These are phyloP conservation scores for Tetramorium alpestre DNA, from an alignment of 1,140 invertebrate species.

Conservation along the genomic window DNA sequence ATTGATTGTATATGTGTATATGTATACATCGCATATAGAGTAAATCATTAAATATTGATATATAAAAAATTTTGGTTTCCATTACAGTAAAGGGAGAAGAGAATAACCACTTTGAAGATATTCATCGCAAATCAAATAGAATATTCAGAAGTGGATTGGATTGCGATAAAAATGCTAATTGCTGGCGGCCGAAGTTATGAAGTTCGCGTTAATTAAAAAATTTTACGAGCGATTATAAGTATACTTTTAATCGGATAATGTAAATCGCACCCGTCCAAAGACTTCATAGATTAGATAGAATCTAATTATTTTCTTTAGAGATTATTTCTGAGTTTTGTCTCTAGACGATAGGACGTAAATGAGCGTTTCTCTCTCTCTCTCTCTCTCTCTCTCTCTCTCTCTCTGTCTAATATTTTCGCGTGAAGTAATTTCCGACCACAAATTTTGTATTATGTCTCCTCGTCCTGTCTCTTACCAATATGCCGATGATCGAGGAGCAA, in stretches of 20 bases:
- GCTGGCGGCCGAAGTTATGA: constrained; percentile 4
- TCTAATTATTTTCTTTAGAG: constrained; percentile 37
- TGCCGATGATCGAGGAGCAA: constrained; percentile 6
- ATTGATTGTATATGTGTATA: neutral
- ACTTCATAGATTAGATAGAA: constrained; percentile 17
- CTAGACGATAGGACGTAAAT: neutral
- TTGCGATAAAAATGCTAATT: constrained; percentile 53
- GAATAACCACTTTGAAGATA: neutral
- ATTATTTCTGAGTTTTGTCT: constrained; percentile 12
- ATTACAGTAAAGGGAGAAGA: neutral
- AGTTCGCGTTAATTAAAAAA: constrained; percentile 54
- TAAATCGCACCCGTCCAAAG: constrained; percentile 27
- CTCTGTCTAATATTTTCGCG: neutral
- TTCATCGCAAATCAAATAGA: constrained; percentile 13
- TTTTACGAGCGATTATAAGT: constrained; percentile 50
- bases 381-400: too few relatives aligned
- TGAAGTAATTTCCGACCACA: neutral
- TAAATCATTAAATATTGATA: neutral
- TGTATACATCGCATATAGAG: neutral
- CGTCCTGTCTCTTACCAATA: neutral
- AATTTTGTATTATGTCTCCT: neutral
- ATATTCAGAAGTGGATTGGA: neutral
- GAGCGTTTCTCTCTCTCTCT: neutral
- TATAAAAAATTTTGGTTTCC: neutral
- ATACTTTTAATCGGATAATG: constrained; percentile 54